Evolutionary conservation across 2,888 invertebrate genomes (phyloP), one percentile per base, ranked within the genome.

Genomic region (Bombyx huttoni): DNA sequence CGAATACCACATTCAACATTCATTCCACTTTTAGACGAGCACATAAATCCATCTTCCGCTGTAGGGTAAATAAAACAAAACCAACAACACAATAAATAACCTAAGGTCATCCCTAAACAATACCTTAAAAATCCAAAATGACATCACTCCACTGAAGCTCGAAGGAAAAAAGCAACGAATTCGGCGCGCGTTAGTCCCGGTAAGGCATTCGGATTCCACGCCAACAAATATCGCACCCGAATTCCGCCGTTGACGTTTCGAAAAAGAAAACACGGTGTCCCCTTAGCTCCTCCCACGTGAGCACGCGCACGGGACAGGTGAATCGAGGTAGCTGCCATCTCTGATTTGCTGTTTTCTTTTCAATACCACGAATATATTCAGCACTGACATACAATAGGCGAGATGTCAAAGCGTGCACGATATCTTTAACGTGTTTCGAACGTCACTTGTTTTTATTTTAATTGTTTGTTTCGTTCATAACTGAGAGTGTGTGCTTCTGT

Each of bases 141-240:
- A 40, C 40, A 40, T 40, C 12, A 24, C 24, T 24, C 24, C 24
- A 24, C 24, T 24, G 83, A 84, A 83, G 83, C 75, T 75, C 67
- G 64, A 67, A 67, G 65, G 64, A 63, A 68, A 61, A 63, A 70
- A 84, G 81, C 83, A 84, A 84, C 81, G 80, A 78, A 72, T 24
- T 24, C 5, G 24, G 24, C 24, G 5, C 80, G 81, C 78, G 40
- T 40, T 12, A 77, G 73, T 75, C 79, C 67, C 70, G 69, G 67
- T 75, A 78, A 77, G 81, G 76, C 79, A 82, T 80, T 81, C 78
- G 80, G 78, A 87, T 87, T 86, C 87, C 85, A 73, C 64, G 67
- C 70, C 61, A 69, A 78, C 83, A 74, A 88, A 88, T 88, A 88
- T 87, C 84, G 87, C 88, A 88, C 88, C 86, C 83, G 78, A 86